Evolutionary conservation across 2,888 invertebrate species (phyloP), one percentile per base, ranked within the genome.

Genomic region (Sympetrum striolatum): DNA sequence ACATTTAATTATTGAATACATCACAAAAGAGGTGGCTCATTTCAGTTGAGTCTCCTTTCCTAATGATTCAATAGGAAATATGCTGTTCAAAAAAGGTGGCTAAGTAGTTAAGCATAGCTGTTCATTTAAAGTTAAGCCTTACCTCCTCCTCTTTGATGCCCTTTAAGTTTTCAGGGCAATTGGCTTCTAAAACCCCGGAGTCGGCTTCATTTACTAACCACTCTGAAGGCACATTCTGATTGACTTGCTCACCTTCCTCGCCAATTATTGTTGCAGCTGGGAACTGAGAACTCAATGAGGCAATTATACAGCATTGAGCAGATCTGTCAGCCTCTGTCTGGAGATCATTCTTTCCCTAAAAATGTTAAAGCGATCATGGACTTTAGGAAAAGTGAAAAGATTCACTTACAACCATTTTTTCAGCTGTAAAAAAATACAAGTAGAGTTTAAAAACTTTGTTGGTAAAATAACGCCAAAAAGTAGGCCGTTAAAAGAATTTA

Each of bases 321-420:
- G 98, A 97, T 92, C 99, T 96, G 93, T 99, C 99, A 10, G 99
- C 99, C 95, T 99, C 98, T 6, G 99, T 99, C 95, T 99, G 99
- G 80, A 98, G 95, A 94, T 99, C 99, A 95, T 98, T 97, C 93
- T 96, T 96, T 35, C 97, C 98, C 96, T 97, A 93, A 10, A 86
- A 53, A 86, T 35, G 53, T 25, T 18, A 73, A n/a, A 35, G 80
- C n/a, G 15, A 90, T 58, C 39, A 44, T 64, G 39, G 64, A 80
- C 1, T 53, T 18, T 6, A 18, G 15, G 18, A 53, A 22, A n/a
- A 25, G 31, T 31, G 31, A 14, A 79, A 5, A 79, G 10, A n/a
- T 1, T n/a, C 15, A 80, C 80, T 37, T 80, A 8, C 2, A 37
- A 35, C 18, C 35, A 6, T 35, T 18, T 2, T 37, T 18, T 37